A percentile compares a stretch with the other conserved stretches of the same genome.
Evolutionary conservation across 2,113 vertebrate genomes (phyloP).

Genomic region (Pipa parva): DNA sequence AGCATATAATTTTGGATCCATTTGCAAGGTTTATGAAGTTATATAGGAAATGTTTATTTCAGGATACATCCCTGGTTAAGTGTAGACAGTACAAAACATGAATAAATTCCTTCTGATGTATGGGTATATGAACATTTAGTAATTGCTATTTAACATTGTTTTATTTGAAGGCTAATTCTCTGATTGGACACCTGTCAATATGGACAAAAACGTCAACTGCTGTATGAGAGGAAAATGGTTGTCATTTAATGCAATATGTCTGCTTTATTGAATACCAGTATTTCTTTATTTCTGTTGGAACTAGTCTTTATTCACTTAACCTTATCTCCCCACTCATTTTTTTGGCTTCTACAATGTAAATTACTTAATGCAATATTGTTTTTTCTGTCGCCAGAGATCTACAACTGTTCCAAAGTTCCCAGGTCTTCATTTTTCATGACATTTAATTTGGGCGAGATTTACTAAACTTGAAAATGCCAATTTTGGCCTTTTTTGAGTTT

Average conservation of each 20-base stretch:
- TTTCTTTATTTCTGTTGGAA: conserved; percentile 61
- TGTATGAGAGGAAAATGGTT: not conserved
- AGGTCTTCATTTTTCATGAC: conserved; percentile 59
- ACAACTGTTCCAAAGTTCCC: conserved; percentile 47
- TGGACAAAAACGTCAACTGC: not conserved
- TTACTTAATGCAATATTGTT: conserved; percentile 56
- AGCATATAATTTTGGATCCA: no score
- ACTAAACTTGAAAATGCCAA: conserved; percentile 61
- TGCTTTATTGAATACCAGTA: not conserved
- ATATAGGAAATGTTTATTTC: no score
- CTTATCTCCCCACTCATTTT: conserved; percentile 52
- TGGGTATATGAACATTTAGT: not conserved
- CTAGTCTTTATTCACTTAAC: conserved; percentile 57
- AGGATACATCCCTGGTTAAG: no score
- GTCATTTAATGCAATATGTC: not conserved
- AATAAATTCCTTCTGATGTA: not conserved
- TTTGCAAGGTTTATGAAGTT: no score
- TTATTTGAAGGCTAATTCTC: conserved; percentile 1
- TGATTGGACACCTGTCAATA: not conserved
- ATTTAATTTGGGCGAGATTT: conserved; percentile 52
- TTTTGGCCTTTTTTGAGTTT: no score
- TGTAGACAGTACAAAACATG: not conserved
- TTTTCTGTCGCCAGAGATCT: conserved; percentile 48
- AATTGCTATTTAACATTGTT: conserved; percentile 3
- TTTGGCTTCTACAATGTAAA: conserved; percentile 49